These are phyloP conservation scores for Rallus limicola DNA, from an alignment of 2,113 vertebrate genomes.

Conservation along the genomic window DNA sequence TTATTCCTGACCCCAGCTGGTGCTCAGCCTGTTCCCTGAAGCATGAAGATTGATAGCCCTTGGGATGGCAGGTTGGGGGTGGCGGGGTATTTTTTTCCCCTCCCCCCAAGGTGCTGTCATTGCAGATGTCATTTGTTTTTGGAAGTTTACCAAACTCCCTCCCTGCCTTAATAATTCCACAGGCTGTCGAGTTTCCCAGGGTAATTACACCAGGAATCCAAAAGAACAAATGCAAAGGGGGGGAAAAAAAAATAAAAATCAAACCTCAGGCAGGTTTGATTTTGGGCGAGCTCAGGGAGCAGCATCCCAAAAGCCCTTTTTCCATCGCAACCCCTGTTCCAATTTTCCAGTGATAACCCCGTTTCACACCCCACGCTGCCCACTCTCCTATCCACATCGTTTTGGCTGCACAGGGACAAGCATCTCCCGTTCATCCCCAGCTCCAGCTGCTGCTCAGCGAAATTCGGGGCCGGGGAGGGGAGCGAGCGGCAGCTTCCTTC, in stretches of 20 bases:
- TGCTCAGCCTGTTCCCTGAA: conserved; percentile 55
- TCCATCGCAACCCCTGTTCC: no score
- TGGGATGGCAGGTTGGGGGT: not conserved
- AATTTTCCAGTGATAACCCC: not conserved
- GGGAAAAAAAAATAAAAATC: no score
- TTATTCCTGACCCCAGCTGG: conserved; percentile 65
- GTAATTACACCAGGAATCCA: not conserved
- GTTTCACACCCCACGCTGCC: fast-evolving
- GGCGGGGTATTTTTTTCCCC: no score
- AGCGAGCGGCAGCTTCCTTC: not conserved
- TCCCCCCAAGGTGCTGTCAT: not conserved
- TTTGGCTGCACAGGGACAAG: fast-evolving
- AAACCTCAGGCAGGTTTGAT: not conserved
- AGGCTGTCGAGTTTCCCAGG: not conserved
- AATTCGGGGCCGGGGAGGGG: not conserved
- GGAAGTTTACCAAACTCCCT: not conserved
- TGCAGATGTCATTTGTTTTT: not conserved
- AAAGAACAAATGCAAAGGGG: not conserved
- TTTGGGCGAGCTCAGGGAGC: not conserved
- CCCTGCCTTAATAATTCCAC: not conserved
- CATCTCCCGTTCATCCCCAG: not conserved
- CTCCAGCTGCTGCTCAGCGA: not conserved
- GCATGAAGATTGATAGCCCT: conserved; percentile 60
- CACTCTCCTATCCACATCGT: not conserved
- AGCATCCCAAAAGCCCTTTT: not conserved